Evolutionary conservation across 1,140 invertebrate genomes (phyloP).

Genomic region (Calosoma granatense): DNA sequence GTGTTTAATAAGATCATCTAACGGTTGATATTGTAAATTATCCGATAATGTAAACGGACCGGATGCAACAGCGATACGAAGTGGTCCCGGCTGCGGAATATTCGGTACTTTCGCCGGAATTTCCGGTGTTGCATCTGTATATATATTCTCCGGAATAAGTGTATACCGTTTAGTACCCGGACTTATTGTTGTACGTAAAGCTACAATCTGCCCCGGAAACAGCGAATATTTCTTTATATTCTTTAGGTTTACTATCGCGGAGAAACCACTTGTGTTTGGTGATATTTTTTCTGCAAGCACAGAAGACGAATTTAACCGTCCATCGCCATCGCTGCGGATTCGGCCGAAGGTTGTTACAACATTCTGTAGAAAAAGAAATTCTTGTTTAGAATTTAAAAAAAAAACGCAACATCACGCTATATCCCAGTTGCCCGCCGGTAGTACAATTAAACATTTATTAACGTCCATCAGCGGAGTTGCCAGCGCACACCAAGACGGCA

Average conservation of each 20-base stretch:
- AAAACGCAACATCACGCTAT: too few species aligned
- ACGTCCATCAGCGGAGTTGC: background rate
- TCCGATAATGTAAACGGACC: conserved; percentile 75
- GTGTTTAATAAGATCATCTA: conserved; percentile 62
- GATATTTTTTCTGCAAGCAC: conserved; percentile 59
- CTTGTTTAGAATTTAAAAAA: too few species aligned
- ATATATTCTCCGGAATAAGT: conserved; percentile 57
- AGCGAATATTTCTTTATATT: conserved; percentile 59
- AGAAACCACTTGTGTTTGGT: conserved; percentile 36
- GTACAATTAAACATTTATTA: background rate
- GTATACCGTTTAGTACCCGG: conserved; percentile 56
- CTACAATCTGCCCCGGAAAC: conserved; percentile 78
- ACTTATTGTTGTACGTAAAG: conserved; percentile 45
- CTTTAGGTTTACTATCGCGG: conserved; percentile 46
- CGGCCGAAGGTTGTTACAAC: conserved; percentile 50
- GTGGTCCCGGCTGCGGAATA: conserved; percentile 18
- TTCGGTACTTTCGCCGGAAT: conserved; percentile 18
- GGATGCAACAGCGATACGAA: conserved; percentile 64
- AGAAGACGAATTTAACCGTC: conserved; percentile 55
- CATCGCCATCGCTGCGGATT: conserved; percentile 62
- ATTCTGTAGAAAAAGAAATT: conserved; percentile 34
- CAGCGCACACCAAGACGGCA: background rate
- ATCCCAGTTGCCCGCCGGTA: too few species aligned
- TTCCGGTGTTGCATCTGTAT: conserved; percentile 36
- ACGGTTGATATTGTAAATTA: conserved; percentile 67